Evolutionary conservation across 23 tunicate species (phyloP).

Genomic region (Styela clava): DNA sequence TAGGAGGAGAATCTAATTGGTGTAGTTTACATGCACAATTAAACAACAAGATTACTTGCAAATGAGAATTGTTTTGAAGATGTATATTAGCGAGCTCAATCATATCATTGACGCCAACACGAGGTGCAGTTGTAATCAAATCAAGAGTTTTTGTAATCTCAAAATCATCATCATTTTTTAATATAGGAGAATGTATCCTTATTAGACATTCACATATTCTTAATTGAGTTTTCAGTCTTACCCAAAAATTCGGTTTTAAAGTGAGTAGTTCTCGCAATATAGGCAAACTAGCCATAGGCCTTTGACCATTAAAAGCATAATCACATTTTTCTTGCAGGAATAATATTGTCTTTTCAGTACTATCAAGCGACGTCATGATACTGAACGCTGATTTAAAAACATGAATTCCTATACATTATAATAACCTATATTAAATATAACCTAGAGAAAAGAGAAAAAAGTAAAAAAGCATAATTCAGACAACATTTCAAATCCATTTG

Average conservation of each 20-base stretch:
- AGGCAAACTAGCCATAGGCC: neutral
- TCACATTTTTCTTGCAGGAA: neutral
- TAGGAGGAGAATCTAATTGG: neutral
- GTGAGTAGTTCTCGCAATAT: neutral
- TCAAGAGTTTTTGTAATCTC: neutral
- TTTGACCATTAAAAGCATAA: neutral
- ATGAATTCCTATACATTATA: too few relatives aligned
- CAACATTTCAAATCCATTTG: too few relatives aligned
- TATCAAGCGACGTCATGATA: neutral
- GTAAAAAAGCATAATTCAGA: neutral
- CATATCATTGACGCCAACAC: neutral
- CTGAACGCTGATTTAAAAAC: too few relatives aligned
- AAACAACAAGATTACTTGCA: neutral
- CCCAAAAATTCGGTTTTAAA: neutral
- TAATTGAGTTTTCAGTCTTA: neutral
- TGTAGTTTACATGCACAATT: neutral
- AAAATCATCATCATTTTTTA: neutral
- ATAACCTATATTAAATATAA: too few relatives aligned
- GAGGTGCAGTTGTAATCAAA: neutral
- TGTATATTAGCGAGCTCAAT: neutral
- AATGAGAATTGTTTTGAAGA: neutral
- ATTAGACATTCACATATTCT: neutral
- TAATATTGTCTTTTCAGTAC: too few relatives aligned
- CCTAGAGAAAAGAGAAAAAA: neutral
- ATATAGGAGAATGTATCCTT: neutral